These are phyloP conservation scores for Leptobrachium ailaonicum DNA, from an alignment of 2,113 vertebrate species.

Conservation along the genomic window DNA sequence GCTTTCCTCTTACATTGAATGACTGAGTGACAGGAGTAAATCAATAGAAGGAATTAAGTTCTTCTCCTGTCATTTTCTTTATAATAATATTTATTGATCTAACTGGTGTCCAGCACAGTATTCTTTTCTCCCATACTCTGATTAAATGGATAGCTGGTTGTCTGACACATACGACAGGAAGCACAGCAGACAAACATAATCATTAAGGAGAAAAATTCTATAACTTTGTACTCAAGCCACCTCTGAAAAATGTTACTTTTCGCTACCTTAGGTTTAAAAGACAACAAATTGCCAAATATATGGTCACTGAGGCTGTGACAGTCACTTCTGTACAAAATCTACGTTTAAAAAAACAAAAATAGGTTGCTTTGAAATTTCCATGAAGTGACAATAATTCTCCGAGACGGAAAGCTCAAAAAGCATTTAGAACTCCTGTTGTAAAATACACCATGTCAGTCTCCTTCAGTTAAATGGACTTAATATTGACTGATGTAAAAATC, in stretches of 20 bases:
- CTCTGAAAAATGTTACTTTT: background rate
- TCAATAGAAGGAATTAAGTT: background rate
- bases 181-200: conserved; percentile 12
- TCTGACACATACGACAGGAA: conserved; percentile 34
- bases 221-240: background rate
- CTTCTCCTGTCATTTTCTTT: conserved; percentile 3
- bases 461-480: background rate
- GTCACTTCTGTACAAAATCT: background rate
- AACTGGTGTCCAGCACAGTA: background rate
- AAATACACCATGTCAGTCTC: background rate
- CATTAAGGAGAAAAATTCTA: conserved; percentile 7
- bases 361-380: background rate
- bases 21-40: background rate
- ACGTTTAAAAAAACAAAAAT: background rate
- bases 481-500: background rate
- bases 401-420: background rate
- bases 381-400: background rate
- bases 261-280: background rate
- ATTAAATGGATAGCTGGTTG: conserved; percentile 26
- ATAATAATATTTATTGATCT: conserved; percentile 2
- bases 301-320: background rate
- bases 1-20: background rate
- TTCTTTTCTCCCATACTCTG: background rate
- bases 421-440: background rate
- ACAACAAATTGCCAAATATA: background rate